A percentile compares a stretch with the other conserved stretches of the same genome.
These are phyloP conservation scores for Regulus satrapa DNA, from an alignment of 2,113 vertebrate species.

Conservation along the genomic window DNA sequence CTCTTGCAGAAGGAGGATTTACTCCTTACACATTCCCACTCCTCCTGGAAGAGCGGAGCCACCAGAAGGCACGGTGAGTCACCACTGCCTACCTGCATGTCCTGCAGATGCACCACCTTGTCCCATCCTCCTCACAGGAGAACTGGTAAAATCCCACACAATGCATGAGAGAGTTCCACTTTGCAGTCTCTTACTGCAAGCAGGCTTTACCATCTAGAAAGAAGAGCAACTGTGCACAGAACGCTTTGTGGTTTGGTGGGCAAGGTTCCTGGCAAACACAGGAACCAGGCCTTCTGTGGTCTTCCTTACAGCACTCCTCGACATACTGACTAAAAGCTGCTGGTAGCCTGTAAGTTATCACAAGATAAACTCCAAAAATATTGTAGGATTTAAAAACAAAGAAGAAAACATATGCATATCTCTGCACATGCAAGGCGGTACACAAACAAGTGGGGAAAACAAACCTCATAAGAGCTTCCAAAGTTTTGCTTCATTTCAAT, in stretches of 20 bases:
- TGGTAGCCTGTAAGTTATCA: not conserved
- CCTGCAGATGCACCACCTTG: fast-evolving
- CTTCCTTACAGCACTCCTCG: not conserved
- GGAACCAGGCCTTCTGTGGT: not conserved
- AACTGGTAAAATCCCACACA: not conserved
- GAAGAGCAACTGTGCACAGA: not conserved
- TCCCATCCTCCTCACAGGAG: not conserved
- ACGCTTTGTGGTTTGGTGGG: not conserved
- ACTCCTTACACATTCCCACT: not conserved
- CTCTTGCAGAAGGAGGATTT: not conserved
- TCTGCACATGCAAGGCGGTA: not conserved
- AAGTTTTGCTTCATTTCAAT: not conserved
- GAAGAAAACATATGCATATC: not conserved
- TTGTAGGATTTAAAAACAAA: not conserved
- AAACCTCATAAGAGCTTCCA: not conserved
- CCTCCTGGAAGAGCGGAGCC: not conserved
- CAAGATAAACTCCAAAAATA: not conserved
- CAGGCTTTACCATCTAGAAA: not conserved
- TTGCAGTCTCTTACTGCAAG: not conserved
- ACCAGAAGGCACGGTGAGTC: not conserved
- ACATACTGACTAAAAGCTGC: not conserved
- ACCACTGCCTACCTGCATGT: not conserved
- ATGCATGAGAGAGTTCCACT: not conserved
- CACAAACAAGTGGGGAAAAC: not conserved
- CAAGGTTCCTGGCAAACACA: not conserved